A percentile compares a stretch with the other conserved stretches of the same genome.
Conservation (phyloP, 2,888 invertebrate species). For the Aromia moschata region DNA sequence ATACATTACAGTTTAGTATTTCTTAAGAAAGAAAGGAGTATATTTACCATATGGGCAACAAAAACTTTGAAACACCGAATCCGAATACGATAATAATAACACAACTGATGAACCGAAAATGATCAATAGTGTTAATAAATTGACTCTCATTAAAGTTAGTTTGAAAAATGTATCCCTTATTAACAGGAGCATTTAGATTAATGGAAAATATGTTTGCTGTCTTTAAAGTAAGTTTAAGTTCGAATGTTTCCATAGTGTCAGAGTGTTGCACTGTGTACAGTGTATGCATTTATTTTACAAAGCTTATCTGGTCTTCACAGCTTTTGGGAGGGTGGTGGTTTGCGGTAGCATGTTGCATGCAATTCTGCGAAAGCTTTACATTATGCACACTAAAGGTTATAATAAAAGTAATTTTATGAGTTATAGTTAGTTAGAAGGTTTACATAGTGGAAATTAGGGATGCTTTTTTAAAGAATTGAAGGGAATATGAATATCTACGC, state of each 20-base stretch:
- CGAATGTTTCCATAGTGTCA: neutral
- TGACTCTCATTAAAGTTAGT: constrained; percentile 1
- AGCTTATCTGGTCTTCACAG: constrained; percentile 29
- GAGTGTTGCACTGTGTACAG: neutral
- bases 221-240: neutral
- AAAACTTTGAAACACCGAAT: no score
- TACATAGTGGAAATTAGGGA: no score
- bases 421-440: no score
- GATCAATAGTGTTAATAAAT: no score
- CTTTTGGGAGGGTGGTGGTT: constrained; percentile 40
- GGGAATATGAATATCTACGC: no score
- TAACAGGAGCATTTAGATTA: neutral
- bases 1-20: no score
- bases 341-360: constrained; percentile 39
- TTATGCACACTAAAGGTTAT: neutral
- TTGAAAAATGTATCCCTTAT: constrained; percentile 1
- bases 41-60: no score
- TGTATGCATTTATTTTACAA: constrained; percentile 29
- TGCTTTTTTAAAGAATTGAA: no score
- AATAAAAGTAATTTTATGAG: no score
- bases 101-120: no score
- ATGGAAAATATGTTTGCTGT: neutral
- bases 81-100: no score
- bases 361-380: constrained; percentile 29
- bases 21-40: no score